Evolutionary conservation across 2,113 vertebrate genomes (phyloP).

Genomic region (Eulemur macaco): DNA sequence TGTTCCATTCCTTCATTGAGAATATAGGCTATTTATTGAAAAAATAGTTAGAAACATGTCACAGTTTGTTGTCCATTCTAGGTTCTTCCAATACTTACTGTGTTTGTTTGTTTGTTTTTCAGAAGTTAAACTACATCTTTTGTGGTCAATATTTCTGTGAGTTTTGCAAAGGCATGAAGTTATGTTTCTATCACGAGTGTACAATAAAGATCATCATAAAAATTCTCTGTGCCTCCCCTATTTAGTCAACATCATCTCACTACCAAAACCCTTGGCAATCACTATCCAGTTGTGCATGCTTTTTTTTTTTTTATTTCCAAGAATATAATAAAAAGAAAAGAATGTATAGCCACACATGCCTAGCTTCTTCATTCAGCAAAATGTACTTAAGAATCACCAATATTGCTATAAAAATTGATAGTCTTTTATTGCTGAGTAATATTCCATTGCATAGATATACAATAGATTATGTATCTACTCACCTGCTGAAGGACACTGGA

Average conservation of each 20-base stretch:
- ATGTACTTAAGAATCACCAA: background rate
- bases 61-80: background rate
- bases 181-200: background rate
- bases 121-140: background rate
- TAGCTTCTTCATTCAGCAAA: background rate
- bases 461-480: background rate
- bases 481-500: background rate
- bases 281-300: background rate
- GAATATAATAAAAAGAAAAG: background rate
- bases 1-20: background rate
- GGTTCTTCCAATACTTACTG: background rate
- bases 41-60: background rate
- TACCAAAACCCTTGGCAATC: background rate
- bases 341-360: background rate
- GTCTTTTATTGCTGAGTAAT: background rate
- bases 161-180: background rate
- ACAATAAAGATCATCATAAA: background rate
- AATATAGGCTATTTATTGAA: background rate
- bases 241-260: background rate
- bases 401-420: background rate
- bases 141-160: background rate
- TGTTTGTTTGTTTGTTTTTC: background rate
- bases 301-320: background rate
- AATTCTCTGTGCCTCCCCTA: background rate
- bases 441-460: background rate